Percentiles rank a stretch among this genome's conserved stretches.
phyloP scores from a whole-genome alignment of 2,113 vertebrate species.

The Chamaea fasciata region DNA sequence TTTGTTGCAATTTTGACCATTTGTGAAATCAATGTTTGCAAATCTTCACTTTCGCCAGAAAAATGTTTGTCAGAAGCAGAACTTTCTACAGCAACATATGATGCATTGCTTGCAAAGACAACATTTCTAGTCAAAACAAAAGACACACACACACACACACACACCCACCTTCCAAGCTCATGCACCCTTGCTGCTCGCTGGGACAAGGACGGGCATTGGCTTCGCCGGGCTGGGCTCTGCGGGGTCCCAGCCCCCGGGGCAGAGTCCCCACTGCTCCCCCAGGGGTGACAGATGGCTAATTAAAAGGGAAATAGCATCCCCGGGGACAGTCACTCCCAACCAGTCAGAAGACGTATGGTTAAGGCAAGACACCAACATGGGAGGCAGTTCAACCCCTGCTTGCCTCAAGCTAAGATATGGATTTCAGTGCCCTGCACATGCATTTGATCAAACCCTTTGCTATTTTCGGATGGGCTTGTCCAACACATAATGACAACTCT shows the following conservation, averaged over 20 bases:
- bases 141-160: not conserved
- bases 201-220: fast-evolving
- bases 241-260: not conserved
- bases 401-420: not conserved
- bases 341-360: not conserved
- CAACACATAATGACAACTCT: not conserved
- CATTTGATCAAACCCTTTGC: not conserved
- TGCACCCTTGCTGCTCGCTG: not conserved
- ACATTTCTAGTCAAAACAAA: not conserved
- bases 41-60: not conserved
- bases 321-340: not conserved
- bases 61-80: not conserved
- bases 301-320: not conserved
- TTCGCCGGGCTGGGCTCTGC: fast-evolving
- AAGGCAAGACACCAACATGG: not conserved
- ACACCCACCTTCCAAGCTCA: not conserved
- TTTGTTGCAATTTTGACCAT: not conserved
- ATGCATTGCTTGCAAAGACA: not conserved
- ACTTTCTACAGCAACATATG: not conserved
- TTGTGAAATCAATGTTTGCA: not conserved
- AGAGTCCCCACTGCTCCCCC: not conserved
- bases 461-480: not conserved
- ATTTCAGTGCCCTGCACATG: not conserved
- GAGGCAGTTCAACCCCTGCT: not conserved
- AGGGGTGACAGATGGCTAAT: not conserved